phyloP scores from a whole-genome alignment of 1,140 invertebrate species.

The Scaptomyza hsui region DNA sequence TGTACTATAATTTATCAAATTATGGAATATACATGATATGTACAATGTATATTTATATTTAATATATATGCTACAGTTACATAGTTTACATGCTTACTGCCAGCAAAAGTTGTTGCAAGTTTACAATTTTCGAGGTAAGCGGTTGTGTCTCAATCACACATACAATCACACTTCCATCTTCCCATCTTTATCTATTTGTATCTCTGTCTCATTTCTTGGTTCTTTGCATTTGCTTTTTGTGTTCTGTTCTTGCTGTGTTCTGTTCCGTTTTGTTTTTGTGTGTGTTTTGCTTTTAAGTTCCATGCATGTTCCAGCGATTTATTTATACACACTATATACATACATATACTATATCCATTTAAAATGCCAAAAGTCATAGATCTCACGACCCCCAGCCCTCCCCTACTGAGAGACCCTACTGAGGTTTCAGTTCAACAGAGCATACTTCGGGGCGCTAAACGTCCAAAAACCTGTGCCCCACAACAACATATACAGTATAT shows the following conservation, averaged over 20 bases:
- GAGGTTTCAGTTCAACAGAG: constrained; percentile 61
- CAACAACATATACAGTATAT: constrained; percentile 1
- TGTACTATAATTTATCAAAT: constrained; percentile 19
- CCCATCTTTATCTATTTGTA: constrained; percentile 21
- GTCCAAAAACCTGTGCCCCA: constrained; percentile 10
- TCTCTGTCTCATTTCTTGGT: constrained; percentile 30
- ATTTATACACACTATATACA: background rate
- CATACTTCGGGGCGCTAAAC: constrained; percentile 45
- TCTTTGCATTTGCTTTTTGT: constrained; percentile 30
- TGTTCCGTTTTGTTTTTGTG: constrained; percentile 33
- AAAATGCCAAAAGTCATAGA: constrained; percentile 61
- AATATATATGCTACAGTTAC: constrained; percentile 65
- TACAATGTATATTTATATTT: constrained; percentile 44
- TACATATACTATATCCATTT: constrained; percentile 27
- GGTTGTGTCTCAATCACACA: constrained; percentile 39
- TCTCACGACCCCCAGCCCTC: constrained; percentile 29
- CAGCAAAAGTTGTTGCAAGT: constrained; percentile 83
- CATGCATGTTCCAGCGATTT: constrained; percentile 35
- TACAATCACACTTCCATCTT: background rate
- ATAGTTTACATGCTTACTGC: constrained; percentile 82
- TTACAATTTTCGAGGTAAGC: constrained; percentile 84
- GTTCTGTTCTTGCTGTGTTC: constrained; percentile 9
- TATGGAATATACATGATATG: constrained; percentile 28
- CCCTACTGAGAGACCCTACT: constrained; percentile 30
- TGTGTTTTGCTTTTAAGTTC: constrained; percentile 31